These are phyloP conservation scores for Ficedula albicollis DNA, from an alignment of 2,797 vertebrate genomes.

Conservation along the genomic window DNA sequence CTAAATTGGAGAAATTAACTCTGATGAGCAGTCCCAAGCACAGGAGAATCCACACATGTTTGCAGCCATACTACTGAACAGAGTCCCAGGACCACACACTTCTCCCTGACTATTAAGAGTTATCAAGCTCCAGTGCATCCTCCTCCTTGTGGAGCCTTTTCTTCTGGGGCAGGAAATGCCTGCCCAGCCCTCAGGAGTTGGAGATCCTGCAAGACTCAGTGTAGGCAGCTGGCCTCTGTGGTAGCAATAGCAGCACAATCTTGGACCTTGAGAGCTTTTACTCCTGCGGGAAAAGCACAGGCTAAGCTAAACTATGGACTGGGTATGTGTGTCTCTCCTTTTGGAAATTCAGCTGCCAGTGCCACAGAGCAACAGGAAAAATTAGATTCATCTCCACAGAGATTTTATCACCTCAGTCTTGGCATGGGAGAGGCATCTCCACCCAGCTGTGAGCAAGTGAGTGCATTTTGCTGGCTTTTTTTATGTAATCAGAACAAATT, in stretches of 20 bases:
- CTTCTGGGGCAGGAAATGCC: background rate
- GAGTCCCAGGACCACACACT: background rate
- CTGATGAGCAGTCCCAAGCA: background rate
- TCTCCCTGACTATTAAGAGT: background rate
- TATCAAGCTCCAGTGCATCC: background rate
- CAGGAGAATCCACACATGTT: background rate
- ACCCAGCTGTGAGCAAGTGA: conserved; percentile 63
- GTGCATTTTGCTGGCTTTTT: conserved; percentile 56
- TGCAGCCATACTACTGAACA: background rate
- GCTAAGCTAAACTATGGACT: background rate
- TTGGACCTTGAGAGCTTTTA: background rate
- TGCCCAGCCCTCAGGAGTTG: background rate
- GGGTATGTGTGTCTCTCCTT: background rate
- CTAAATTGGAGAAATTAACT: background rate
- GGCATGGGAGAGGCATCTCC: conserved; percentile 66
- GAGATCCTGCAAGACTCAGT: background rate
- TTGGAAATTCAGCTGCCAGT: background rate
- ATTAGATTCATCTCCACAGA: conserved; percentile 48
- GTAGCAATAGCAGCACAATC: background rate
- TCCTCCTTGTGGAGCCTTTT: background rate
- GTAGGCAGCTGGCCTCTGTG: background rate
- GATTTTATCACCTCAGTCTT: conserved; percentile 66
- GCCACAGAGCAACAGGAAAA: conserved; percentile 32
- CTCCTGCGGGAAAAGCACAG: background rate
- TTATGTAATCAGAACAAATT: conserved; percentile 71